phyloP scores from a whole-genome alignment of 2,888 invertebrate species.

The Drosophila lutescens region DNA sequence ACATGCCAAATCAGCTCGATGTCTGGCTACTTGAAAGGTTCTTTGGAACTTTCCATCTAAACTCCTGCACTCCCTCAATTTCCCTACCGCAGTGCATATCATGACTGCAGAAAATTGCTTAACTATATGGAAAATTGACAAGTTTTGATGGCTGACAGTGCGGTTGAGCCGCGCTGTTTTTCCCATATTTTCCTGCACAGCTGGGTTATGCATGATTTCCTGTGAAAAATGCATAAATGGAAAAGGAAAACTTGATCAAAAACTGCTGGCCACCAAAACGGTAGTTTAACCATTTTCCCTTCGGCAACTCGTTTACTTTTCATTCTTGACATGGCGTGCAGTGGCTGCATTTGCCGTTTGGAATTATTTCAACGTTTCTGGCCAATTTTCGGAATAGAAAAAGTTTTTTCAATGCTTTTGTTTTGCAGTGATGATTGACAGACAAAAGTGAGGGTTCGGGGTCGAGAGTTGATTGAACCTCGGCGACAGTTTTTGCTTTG shows the following conservation, averaged over 20 bases:
- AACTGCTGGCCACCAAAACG: slow-evolving; percentile 40
- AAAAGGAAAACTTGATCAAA: slow-evolving; percentile 57
- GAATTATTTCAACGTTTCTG: slow-evolving; percentile 66
- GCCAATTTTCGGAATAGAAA: slow-evolving; percentile 73
- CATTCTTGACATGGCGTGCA: slow-evolving; percentile 59
- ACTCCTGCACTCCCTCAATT: slow-evolving; percentile 8
- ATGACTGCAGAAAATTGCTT: slow-evolving; percentile 66
- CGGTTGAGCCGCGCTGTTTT: slow-evolving; percentile 47
- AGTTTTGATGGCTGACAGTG: slow-evolving; percentile 72
- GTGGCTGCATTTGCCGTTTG: slow-evolving; percentile 50
- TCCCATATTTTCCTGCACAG: neutral
- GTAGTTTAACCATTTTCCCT: slow-evolving; percentile 24
- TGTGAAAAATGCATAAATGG: slow-evolving; percentile 53
- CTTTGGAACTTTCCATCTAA: slow-evolving; percentile 24
- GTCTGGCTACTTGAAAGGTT: slow-evolving; percentile 39
- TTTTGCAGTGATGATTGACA: slow-evolving; percentile 41
- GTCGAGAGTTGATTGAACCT: slow-evolving; percentile 68
- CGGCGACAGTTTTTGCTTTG: slow-evolving; percentile 25
- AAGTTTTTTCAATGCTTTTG: slow-evolving; percentile 55
- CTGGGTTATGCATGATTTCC: slow-evolving; percentile 53
- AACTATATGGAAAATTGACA: slow-evolving; percentile 79
- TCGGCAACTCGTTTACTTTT: slow-evolving; percentile 35
- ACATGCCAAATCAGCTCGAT: slow-evolving; percentile 56
- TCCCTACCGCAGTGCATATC: slow-evolving; percentile 31
- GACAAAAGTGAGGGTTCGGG: slow-evolving; percentile 41